Conservation (phyloP, 1,140 invertebrate species). For the Gonatopus flavifemur region DNA sequence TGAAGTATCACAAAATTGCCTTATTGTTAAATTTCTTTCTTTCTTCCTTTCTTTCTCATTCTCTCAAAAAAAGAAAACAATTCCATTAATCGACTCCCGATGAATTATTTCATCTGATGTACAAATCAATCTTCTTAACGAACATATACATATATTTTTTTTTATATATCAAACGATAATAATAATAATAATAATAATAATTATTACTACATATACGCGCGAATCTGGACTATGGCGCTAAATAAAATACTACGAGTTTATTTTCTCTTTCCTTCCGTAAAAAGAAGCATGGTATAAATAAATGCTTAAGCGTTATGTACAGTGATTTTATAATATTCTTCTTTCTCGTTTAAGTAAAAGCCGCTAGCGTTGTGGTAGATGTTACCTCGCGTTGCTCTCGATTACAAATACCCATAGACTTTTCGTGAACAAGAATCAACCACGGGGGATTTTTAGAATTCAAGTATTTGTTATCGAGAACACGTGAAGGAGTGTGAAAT, state of each 20-base stretch:
- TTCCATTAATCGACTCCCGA: slow-evolving; percentile 2
- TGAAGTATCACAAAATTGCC: slow-evolving; percentile 54
- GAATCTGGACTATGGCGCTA: slow-evolving; percentile 37
- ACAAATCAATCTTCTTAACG: no score
- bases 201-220: slow-evolving; percentile 19
- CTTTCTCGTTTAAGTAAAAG: slow-evolving; percentile 56
- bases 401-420: no score
- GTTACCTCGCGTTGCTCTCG: slow-evolving; percentile 13
- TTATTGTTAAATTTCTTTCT: slow-evolving; percentile 29
- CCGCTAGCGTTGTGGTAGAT: slow-evolving; percentile 42
- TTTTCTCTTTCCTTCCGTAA: slow-evolving; percentile 45
- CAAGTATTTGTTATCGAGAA: not conserved
- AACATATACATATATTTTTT: slow-evolving; percentile 1
- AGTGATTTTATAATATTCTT: no score
- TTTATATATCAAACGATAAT: not conserved
- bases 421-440: no score
- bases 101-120: no score
- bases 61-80: no score
- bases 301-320: slow-evolving; percentile 57
- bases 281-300: slow-evolving; percentile 57
- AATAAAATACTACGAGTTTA: slow-evolving; percentile 57
- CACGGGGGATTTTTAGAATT: not conserved
- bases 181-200: no score
- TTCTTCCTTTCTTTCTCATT: slow-evolving; percentile 18
- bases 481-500: not conserved